Base-by-base conservation (phyloP, 1,140 invertebrate genomes). In the Psix sp. region DNA sequence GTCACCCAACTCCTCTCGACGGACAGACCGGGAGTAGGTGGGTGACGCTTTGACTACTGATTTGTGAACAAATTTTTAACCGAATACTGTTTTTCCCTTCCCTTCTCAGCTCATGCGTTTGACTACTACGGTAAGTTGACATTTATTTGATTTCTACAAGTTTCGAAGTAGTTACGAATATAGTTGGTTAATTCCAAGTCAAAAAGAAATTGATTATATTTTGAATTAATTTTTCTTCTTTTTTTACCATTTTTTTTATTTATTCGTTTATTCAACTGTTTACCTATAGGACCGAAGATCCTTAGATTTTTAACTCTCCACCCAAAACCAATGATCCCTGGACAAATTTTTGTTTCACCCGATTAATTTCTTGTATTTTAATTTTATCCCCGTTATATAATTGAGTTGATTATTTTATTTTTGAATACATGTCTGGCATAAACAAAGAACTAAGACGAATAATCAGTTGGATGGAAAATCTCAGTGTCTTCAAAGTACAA, bases 61-160 rank as follows among this genome's bases (percentile, higher is more conserved):
- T 79, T 72, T 80, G 70, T 79, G 78, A 80, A 80, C 66, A 81
- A 75, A 83, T 59, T 83, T 82, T 81, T 88, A 83, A 87, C 83
- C 84, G 84, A 85, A 79, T 82, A 75, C 83, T 84, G 88, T 90
- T 91, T 90, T 91, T 90, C 89, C 89, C 90, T 90, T 90, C 89
- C 88, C 84, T 88, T 89, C 90, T 88, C 91, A 97, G 96, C 95
- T 90, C 95, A 97, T 92, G 94, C 95, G 85, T 96, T 96, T 91
- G 96, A 97, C 91, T 98, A 97, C 91, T 98, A 98, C 95, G 96
- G 96, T 98, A 96, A 98, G 96, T 96, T 90, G 90, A 91, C 91
- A 91, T 92, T 93, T 90, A 89, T 90, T 89, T 90, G 89, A 82
- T 88, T 88, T 84, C 78, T 62, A 80, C 77, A 75, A 68, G 21